Percentiles rank a stretch among this genome's conserved stretches.
Conservation (phyloP, 2,888 invertebrate genomes). For the Tromatobia lineatoria region DNA sequence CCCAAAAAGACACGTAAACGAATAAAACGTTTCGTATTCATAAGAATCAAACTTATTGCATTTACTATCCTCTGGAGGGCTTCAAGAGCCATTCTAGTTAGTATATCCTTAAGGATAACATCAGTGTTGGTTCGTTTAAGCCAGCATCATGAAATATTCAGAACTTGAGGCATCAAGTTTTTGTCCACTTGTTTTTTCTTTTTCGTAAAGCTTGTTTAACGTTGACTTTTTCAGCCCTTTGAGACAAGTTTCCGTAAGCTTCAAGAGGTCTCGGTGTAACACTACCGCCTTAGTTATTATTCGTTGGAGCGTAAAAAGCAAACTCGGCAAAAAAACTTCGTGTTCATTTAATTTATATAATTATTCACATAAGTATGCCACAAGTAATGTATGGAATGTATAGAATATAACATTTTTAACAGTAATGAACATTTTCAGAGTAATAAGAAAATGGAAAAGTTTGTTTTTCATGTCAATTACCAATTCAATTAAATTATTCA, state of each 20-base stretch:
- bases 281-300: neutral
- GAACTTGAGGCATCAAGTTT: constrained; percentile 24
- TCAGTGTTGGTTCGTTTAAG: neutral
- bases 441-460: too few relatives aligned
- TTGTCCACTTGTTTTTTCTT: neutral
- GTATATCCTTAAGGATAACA: constrained; percentile 30
- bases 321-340: neutral
- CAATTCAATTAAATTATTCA: too few relatives aligned
- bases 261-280: neutral
- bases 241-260: neutral
- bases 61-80: constrained; percentile 46
- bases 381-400: neutral
- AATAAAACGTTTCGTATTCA: constrained; percentile 29
- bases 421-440: neutral
- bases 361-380: neutral
- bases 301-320: neutral
- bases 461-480: too few relatives aligned
- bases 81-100: constrained; percentile 26
- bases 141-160: constrained; percentile 57
- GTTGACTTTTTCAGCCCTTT: constrained; percentile 20
- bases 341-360: neutral
- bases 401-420: too few relatives aligned
- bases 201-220: constrained; percentile 38
- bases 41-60: constrained; percentile 51
- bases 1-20: neutral